phyloP scores from a whole-genome alignment of 2,888 invertebrate species.

The Thalpophila matura region DNA sequence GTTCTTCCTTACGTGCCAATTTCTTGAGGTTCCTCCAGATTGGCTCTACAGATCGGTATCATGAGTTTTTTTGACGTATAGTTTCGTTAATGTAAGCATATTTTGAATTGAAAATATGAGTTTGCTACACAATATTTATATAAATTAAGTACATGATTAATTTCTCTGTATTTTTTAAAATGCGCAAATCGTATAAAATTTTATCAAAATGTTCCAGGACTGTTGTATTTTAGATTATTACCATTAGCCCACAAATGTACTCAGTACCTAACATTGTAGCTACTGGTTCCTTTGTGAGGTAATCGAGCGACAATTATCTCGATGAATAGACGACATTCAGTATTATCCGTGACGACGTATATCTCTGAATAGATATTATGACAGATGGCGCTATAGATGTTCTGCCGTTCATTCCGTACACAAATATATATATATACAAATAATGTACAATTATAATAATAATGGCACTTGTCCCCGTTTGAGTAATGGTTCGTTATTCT shows the following conservation, averaged over 20 bases:
- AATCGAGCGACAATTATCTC: slow-evolving; percentile 50
- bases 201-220: too few relatives aligned
- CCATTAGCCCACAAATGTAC: slow-evolving; percentile 23
- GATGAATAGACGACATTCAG: slow-evolving; percentile 23
- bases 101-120: too few relatives aligned
- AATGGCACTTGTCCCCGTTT: slow-evolving; percentile 7
- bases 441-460: slow-evolving; percentile 22
- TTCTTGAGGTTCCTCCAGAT: too few relatives aligned
- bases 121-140: too few relatives aligned
- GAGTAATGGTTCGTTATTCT: not conserved
- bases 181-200: too few relatives aligned
- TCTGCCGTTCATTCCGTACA: slow-evolving; percentile 3
- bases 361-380: slow-evolving; percentile 31
- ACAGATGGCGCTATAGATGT: slow-evolving; percentile 5
- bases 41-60: too few relatives aligned
- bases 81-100: too few relatives aligned
- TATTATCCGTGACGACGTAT: slow-evolving; percentile 25
- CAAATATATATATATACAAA: too few relatives aligned
- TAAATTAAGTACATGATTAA: too few relatives aligned
- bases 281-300: slow-evolving; percentile 28
- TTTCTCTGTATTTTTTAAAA: too few relatives aligned
- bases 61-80: too few relatives aligned
- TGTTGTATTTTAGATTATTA: not conserved
- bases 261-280: slow-evolving; percentile 7
- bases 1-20: too few relatives aligned